Evolutionary conservation across 2,113 vertebrate species (phyloP).

Genomic region (Corydoras maculifer): DNA sequence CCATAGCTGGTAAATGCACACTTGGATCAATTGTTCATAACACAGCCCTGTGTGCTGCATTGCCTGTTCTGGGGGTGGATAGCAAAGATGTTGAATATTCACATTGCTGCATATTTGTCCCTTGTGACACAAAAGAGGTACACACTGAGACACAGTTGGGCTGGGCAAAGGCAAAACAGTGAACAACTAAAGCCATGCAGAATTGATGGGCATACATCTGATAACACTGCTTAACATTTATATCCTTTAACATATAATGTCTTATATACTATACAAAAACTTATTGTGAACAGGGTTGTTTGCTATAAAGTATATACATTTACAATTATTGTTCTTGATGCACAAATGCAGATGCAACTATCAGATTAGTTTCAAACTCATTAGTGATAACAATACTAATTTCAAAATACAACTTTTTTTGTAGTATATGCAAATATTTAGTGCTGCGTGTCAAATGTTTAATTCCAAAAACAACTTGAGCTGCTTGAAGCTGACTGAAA

Average conservation of each 20-base stretch:
- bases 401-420: no score
- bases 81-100: constrained; percentile 34
- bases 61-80: constrained; percentile 30
- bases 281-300: no score
- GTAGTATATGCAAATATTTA: no score
- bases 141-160: constrained; percentile 31
- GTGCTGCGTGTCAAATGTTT: no score
- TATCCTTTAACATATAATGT: background rate
- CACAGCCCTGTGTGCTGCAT: constrained; percentile 25
- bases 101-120: constrained; percentile 44
- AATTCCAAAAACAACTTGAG: no score
- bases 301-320: no score
- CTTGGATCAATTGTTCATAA: constrained; percentile 45
- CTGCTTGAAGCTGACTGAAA: no score
- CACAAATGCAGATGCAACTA: no score
- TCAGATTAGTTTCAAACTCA: no score
- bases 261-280: no score
- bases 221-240: background rate
- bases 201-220: constrained; percentile 18
- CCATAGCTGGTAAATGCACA: constrained; percentile 43
- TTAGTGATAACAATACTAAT: no score
- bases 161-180: constrained; percentile 4
- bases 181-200: background rate
- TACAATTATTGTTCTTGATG: no score
- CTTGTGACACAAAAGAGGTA: constrained; percentile 43